Percentiles rank a stretch among this genome's conserved stretches.
Conservation (phyloP, 2,113 vertebrate species). For the Illadopsis cleaveri region DNA sequence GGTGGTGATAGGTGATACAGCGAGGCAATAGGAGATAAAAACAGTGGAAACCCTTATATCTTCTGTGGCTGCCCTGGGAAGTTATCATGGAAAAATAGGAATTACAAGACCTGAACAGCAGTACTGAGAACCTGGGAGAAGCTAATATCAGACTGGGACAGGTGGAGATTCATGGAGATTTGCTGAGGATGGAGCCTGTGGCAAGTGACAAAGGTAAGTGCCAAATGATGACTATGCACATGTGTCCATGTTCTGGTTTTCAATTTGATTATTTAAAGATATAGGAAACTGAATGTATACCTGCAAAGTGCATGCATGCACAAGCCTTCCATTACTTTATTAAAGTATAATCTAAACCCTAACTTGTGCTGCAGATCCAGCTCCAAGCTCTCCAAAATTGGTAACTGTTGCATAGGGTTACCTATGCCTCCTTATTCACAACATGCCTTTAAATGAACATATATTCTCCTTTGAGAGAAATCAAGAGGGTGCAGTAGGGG, state of each 20-base stretch:
- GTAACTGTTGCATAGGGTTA: background rate
- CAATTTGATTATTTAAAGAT: background rate
- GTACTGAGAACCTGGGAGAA: background rate
- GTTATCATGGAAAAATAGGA: background rate
- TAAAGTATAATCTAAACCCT: background rate
- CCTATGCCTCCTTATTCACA: background rate
- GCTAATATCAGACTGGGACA: background rate
- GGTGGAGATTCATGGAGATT: background rate
- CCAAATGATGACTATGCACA: accelerated
- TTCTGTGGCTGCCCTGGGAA: accelerated
- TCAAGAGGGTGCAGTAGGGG: background rate
- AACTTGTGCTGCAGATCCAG: background rate
- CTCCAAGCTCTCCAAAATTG: background rate
- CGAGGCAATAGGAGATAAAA: background rate
- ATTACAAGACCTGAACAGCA: background rate
- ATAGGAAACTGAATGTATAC: background rate
- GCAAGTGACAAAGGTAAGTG: background rate
- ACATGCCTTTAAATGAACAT: background rate
- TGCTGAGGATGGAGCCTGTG: background rate
- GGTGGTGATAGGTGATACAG: background rate
- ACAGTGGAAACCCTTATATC: background rate
- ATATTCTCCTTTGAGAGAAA: background rate
- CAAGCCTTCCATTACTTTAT: background rate
- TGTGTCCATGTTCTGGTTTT: background rate
- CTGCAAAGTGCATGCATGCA: background rate